A percentile compares a stretch with the other conserved stretches of the same genome.
phyloP scores from a whole-genome alignment of 1,140 invertebrate species.

The Drosophila triauraria region DNA sequence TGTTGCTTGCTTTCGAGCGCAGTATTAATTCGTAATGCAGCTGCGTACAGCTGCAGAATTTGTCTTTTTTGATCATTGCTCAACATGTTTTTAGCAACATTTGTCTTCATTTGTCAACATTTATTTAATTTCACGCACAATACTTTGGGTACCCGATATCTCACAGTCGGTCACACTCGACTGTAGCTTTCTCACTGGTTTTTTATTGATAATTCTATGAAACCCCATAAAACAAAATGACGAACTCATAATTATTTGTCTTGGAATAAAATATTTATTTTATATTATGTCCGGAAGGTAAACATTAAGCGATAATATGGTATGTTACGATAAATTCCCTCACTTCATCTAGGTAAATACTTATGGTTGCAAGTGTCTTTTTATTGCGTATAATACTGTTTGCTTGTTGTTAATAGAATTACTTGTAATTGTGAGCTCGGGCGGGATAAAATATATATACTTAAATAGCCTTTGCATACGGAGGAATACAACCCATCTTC shows the following conservation, averaged over 20 bases:
- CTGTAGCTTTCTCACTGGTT: too few species aligned
- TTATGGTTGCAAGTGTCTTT: conserved; percentile 62
- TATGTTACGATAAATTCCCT: conserved; percentile 53
- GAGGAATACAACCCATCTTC: conserved; percentile 68
- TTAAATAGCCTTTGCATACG: conserved; percentile 58
- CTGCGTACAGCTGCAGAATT: too few species aligned
- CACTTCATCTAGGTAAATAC: conserved; percentile 65
- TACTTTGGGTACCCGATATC: too few species aligned
- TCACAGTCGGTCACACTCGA: too few species aligned
- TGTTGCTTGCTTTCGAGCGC: too few species aligned
- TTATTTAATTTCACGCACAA: too few species aligned
- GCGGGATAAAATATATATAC: conserved; percentile 62
- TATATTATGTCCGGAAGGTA: conserved; percentile 45
- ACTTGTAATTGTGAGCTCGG: conserved; percentile 57
- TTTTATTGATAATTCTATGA: too few species aligned
- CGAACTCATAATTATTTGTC: background rate
- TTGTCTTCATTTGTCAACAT: too few species aligned
- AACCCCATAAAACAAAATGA: background rate
- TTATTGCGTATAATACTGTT: conserved; percentile 75
- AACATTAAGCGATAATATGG: conserved; percentile 63
- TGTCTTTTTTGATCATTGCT: too few species aligned
- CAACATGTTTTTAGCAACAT: too few species aligned
- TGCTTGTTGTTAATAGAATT: conserved; percentile 55
- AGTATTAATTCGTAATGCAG: too few species aligned
- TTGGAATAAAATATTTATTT: conserved; percentile 67